Evolutionary conservation across 1,140 invertebrate genomes (phyloP), one percentile per base, ranked within the genome.

Genomic region (Hyphantria cunea): DNA sequence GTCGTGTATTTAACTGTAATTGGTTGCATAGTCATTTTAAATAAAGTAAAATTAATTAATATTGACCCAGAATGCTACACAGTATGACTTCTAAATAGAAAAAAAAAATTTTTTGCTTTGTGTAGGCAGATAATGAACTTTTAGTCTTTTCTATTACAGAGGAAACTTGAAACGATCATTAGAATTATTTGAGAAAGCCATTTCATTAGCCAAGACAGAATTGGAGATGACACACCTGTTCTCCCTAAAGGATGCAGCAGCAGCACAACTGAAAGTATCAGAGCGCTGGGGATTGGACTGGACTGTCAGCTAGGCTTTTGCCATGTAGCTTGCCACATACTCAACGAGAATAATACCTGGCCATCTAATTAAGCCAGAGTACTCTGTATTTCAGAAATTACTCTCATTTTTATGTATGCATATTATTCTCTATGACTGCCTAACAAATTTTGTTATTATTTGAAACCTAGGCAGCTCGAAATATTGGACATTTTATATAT

Each of bases 201-300:
- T 99, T 62, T 92, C 93, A 48, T 91, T 98, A 53, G 94, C 96
- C 17, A 96, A 96, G 77, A 97, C 96, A 13, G 94, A 96, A 84
- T 91, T 94, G 63, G 97, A 99, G 91, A 93, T 98, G 92, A 94
- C 95, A 17, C 97, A 99, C 87, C 92, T 98, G 71, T 97, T 95
- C 83, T 95, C 96, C 0, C 86, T 98, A 62, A 94, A 94, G 82
- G 95, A 98, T 89, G 97, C 97, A 44, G 97, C 97, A 5, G 93
- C 95, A 68, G 95, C 97, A 17, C 98, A 99, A 85, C 86, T 95
- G 34, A 96, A 94, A 82, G 94, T 98, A 13, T 94, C 95, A 6
- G 93, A 95, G 68, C 94, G 94, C 78, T 92, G 97, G 84, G 96
- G 95, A 41, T 86, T 93, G 15, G 92, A 94, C 66, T 89, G 88